Percentiles rank a stretch among this genome's conserved stretches.
Conservation (phyloP, 2,113 vertebrate species). For the Irena cyanogastra region DNA sequence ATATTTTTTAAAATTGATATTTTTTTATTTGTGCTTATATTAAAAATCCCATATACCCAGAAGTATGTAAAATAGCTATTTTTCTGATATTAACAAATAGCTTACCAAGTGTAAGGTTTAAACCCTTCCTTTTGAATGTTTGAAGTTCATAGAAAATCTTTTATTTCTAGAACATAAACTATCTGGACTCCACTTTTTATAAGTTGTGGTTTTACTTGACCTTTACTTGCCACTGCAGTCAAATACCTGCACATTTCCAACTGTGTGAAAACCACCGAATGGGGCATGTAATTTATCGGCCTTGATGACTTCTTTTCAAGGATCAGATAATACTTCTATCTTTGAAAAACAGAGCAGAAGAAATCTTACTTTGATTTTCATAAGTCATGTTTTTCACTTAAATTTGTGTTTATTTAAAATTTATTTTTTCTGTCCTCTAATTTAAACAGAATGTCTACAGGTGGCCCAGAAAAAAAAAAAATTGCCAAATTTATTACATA, state of each 20-base stretch:
- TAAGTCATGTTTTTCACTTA: neutral
- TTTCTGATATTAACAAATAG: neutral
- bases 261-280: neutral
- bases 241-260: neutral
- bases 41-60: neutral
- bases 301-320: neutral
- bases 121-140: neutral
- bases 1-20: neutral
- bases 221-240: neutral
- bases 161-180: neutral
- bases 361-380: neutral
- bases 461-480: neutral
- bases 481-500: neutral
- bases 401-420: neutral
- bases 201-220: neutral
- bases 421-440: neutral
- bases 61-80: neutral
- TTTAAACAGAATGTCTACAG: neutral
- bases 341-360: neutral
- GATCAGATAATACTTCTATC: neutral
- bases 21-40: no score
- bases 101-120: neutral
- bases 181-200: neutral
- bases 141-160: neutral
- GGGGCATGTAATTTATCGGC: neutral